Evolutionary conservation across 1,140 invertebrate species (phyloP).

Genomic region (Cydia strobilella): DNA sequence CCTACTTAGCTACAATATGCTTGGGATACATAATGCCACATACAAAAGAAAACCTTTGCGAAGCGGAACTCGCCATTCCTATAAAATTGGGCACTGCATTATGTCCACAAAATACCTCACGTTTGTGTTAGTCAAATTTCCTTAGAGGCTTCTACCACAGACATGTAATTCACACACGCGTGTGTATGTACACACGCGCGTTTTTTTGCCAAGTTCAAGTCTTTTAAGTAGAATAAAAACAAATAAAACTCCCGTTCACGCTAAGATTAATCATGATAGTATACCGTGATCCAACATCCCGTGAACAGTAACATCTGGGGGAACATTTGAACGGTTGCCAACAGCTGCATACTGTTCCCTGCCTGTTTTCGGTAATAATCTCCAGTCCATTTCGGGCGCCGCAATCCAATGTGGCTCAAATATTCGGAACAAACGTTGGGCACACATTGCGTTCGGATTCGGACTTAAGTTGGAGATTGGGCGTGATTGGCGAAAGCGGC

Average conservation of each 20-base stretch:
- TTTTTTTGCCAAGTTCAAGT: not conserved
- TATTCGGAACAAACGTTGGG: constrained; percentile 41
- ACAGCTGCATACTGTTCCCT: constrained; percentile 56
- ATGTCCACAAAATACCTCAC: not conserved
- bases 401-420: constrained; percentile 24
- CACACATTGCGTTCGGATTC: constrained; percentile 4
- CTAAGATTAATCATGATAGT: constrained; percentile 28
- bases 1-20: not conserved
- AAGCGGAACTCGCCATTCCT: not conserved
- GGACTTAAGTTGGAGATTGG: not conserved
- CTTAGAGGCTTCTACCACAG: not conserved
- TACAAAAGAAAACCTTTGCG: not conserved
- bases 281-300: constrained; percentile 18
- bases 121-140: no score
- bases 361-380: constrained; percentile 54
- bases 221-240: not conserved
- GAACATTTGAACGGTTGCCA: constrained; percentile 62
- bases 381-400: constrained; percentile 46
- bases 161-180: not conserved
- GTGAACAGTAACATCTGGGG: constrained; percentile 53
- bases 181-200: not conserved
- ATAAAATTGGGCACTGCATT: not conserved
- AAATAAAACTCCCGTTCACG: constrained; percentile 29
- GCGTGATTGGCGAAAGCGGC: constrained; percentile 18
- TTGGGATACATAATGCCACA: not conserved